These are phyloP conservation scores for Bubo scandiacus DNA, from an alignment of 2,113 vertebrate genomes.

Conservation along the genomic window DNA sequence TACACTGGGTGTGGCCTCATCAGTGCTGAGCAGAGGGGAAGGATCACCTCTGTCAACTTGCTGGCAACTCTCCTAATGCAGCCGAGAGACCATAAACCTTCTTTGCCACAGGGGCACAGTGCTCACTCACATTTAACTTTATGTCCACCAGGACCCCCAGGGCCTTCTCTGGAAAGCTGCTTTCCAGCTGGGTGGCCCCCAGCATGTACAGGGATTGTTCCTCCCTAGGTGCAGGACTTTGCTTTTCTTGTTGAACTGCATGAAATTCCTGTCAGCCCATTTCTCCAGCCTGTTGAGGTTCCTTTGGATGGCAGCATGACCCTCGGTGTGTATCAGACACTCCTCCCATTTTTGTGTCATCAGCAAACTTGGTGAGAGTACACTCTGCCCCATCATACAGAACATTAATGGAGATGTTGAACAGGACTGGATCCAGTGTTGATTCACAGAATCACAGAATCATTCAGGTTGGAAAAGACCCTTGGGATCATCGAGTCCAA, in stretches of 20 bases:
- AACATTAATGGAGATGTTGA: background rate
- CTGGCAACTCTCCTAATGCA: background rate
- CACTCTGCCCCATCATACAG: fast-evolving
- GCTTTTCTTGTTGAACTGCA: background rate
- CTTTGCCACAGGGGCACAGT: background rate
- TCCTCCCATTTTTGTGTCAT: background rate
- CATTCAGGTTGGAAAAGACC: too few relatives aligned
- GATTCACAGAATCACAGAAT: too few relatives aligned
- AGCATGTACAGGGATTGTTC: background rate
- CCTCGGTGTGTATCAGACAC: background rate
- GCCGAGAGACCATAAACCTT: background rate
- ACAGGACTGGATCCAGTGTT: background rate
- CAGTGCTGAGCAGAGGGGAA: background rate
- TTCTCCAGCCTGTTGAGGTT: background rate
- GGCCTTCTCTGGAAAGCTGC: background rate
- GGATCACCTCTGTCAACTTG: background rate
- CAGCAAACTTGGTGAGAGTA: background rate
- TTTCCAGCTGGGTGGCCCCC: background rate
- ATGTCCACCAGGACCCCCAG: background rate
- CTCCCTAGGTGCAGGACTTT: background rate
- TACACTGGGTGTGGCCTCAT: background rate
- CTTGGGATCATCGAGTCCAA: too few relatives aligned
- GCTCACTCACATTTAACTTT: background rate
- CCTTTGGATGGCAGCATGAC: background rate
- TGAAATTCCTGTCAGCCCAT: background rate